These are phyloP conservation scores for Nibea albiflora DNA, from an alignment of 2,113 vertebrate species.

Conservation along the genomic window DNA sequence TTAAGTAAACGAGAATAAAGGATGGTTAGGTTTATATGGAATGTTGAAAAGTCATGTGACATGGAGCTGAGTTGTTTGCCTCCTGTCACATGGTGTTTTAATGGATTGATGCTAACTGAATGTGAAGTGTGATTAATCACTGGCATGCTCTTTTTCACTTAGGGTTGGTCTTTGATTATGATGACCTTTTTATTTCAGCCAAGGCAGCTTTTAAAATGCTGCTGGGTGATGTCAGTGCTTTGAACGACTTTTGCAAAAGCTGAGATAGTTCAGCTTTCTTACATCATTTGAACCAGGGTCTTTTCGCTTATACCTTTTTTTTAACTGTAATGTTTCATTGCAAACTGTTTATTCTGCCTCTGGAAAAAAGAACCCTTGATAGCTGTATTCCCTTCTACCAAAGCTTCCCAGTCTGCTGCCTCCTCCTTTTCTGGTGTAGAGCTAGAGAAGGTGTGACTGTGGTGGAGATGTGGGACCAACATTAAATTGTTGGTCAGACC, in stretches of 20 bases:
- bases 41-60: too few species aligned
- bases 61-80: neutral
- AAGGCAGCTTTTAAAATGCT: neutral
- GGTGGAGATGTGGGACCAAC: slow-evolving; percentile 18
- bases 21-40: neutral
- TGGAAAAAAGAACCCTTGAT: neutral
- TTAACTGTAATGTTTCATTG: neutral
- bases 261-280: neutral
- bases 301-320: neutral
- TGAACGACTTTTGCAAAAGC: neutral
- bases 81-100: neutral
- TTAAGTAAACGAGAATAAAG: neutral
- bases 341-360: slow-evolving; percentile 1
- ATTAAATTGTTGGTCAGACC: slow-evolving; percentile 26
- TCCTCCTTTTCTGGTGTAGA: slow-evolving; percentile 48
- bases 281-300: neutral
- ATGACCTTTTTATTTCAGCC: neutral
- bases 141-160: neutral
- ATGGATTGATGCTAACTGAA: neutral
- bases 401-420: neutral
- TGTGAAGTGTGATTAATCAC: neutral
- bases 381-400: slow-evolving; percentile 24
- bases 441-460: slow-evolving; percentile 40
- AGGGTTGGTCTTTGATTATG: neutral
- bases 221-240: too few species aligned